Evolutionary conservation across 2,797 vertebrate species (phyloP), one percentile per base, ranked within the genome.

Genomic region (Xiphorhynchus erythropygius): DNA sequence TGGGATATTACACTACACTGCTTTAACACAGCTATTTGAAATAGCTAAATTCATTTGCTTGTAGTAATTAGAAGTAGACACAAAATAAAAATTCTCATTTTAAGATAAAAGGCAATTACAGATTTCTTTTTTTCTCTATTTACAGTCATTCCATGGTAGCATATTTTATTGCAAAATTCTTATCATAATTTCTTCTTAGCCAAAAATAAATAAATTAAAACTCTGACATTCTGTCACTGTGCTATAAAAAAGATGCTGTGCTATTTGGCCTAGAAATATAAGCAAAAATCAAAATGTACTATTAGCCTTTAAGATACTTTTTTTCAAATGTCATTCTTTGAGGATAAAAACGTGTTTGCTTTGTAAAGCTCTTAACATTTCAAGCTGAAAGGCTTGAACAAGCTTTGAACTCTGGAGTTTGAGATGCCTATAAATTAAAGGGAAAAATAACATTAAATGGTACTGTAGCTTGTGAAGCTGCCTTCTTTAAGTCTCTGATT

Each of bases 351-450:
- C 47, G 84, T 93, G 89, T 94, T 97, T 96, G 80, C 86, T 97
- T 97, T 95, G 95, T 96, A 97, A 97, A 97, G 64, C 94, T 97
- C 94, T 97, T 97, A 97, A 94, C 85, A 90, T 95, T 97, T 97
- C 79, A 80, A 91, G 82, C 91, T 96, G 96, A 96, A 97, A 96
- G 55, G 17, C 73, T 95, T 95, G 87, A 97, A 90, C 33, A 96
- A 86, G 84, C 95, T 97, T 97, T 97, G 96, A 97, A 97, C 87
- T 95, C 74, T 44, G 47, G 37, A 93, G 84, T 96, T 92, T 94
- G 52, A 88, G 92, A 94, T 94, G 94, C 64, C 84, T 86, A 71
- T 89, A 81, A 91, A 92, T 93, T 95, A 91, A 95, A 86, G 64
- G 41, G 50, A 46, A 95, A 96, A 96, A 95, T 86, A 94, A 77